Base-by-base conservation (phyloP, 2,797 vertebrate species). In the Siniperca obscura region DNA sequence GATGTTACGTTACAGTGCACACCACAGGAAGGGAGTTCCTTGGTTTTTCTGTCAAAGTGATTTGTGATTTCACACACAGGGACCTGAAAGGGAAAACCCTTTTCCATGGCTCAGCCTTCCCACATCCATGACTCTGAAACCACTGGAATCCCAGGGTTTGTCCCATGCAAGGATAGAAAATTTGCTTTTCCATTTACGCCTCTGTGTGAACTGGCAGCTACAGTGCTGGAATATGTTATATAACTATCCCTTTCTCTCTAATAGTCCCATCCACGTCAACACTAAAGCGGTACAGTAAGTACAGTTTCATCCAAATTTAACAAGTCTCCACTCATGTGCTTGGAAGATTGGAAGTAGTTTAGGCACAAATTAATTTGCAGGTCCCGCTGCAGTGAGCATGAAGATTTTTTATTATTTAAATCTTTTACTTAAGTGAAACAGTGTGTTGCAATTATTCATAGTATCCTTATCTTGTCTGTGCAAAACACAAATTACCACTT, bases 21-120 rank as follows among this genome's bases (percentile, higher is more conserved):
- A n/a, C 74, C 86, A 61, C 86, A 88, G 87, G 81, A 86, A 76
- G 79, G 85, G 86, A 88, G 84, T 81, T 91, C 89, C 85, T 69
- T 60, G 60, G 78, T 53, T 85, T 86, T 83, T 80, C 78, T 83
- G 71, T 82, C 83, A 74, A 40, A 65, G 86, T 86, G 64, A 85
- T 90, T 88, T 88, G 82, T 87, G 77, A 91, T 86, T 87, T 88
- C 67, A 78, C 74, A 80, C 72, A 66, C 62, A 55, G 1, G 34
- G 64, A 74, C 55, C 44, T 52, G 22, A 59, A 67, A 36, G 81
- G 90, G 91, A 82, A 92, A 88, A 62, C 84, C 89, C 86, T 89
- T 90, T 89, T 90, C 87, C 86, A 86, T 38, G 38, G 57, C 65
- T 77, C 78, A 81, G 40, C 50, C 65, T 73, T 71, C 70, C 85